These are phyloP conservation scores for Hydrophis major DNA, from an alignment of 2,797 vertebrate genomes.

Conservation along the genomic window DNA sequence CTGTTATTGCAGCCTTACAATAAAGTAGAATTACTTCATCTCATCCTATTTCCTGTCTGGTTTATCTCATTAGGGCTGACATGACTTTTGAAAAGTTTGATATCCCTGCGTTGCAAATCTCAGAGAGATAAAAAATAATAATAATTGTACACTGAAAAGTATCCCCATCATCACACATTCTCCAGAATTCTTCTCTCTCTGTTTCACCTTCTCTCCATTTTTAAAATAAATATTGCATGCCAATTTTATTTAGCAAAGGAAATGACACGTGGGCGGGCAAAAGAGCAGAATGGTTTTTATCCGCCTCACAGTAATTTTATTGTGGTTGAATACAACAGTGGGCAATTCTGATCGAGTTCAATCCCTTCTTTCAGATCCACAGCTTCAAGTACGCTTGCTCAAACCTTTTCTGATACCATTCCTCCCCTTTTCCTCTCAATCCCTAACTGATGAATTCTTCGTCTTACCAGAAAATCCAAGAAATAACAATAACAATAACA, in stretches of 20 bases:
- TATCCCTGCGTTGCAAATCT: background rate
- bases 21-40: background rate
- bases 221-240: background rate
- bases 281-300: background rate
- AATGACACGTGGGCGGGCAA: background rate
- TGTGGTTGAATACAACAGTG: background rate
- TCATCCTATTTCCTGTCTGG: background rate
- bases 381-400: background rate
- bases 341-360: background rate
- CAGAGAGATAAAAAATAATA: too few relatives aligned
- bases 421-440: background rate
- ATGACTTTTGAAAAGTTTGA: background rate
- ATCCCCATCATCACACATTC: background rate
- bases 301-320: background rate
- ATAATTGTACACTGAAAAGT: background rate
- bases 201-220: background rate
- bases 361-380: background rate
- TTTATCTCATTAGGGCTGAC: background rate
- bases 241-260: background rate
- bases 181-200: background rate
- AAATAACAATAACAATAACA: too few relatives aligned
- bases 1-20: background rate
- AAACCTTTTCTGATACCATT: background rate
- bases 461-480: background rate
- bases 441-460: background rate